Conservation (phyloP, 1,140 invertebrate species). For the Sycobia sp. region DNA sequence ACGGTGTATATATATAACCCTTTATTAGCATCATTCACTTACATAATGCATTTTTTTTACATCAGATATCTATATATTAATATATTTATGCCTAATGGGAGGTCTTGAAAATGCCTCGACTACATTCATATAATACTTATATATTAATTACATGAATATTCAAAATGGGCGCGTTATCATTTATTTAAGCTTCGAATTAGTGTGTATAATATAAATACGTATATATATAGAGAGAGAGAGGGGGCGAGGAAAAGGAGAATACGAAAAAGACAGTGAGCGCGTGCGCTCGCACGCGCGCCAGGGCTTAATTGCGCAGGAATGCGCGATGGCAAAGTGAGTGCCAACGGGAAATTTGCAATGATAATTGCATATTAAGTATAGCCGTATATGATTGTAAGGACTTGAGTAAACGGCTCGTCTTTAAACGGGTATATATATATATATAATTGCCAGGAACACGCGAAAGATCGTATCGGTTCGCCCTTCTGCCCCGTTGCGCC, state of each 20-base stretch:
- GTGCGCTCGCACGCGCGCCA: too few relatives aligned
- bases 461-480: neutral
- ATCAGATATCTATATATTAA: too few relatives aligned
- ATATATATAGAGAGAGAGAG: too few relatives aligned
- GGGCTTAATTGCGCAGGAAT: neutral
- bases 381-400: neutral
- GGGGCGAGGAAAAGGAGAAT: neutral
- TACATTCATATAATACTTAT: too few relatives aligned
- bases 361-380: slow-evolving; percentile 8
- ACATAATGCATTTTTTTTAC: too few relatives aligned
- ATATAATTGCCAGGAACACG: slow-evolving; percentile 6
- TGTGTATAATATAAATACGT: too few relatives aligned
- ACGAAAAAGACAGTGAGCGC: neutral
- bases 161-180: slow-evolving; percentile 11
- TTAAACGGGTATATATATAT: too few relatives aligned
- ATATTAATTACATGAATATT: slow-evolving; percentile 29
- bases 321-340: slow-evolving; percentile 5
- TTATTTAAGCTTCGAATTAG: neutral
- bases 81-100: neutral
- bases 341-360: slow-evolving; percentile 20
- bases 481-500: neutral
- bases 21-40: too few relatives aligned
- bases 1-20: too few relatives aligned
- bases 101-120: neutral
- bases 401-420: neutral